Conservation (phyloP, 1,140 invertebrate genomes). For the Trichonephila clavata region DNA sequence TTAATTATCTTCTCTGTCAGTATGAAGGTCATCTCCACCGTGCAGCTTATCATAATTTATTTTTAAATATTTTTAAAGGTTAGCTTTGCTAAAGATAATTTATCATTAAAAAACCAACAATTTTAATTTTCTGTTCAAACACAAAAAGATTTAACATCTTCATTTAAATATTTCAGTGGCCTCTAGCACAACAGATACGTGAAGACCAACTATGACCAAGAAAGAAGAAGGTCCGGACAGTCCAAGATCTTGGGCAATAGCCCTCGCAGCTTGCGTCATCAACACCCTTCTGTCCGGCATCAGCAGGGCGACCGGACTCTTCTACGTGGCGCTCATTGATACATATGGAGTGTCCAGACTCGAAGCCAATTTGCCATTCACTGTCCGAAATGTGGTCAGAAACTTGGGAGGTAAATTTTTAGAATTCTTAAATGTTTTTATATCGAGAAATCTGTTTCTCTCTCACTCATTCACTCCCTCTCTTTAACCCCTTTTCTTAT, state of each 20-base stretch:
- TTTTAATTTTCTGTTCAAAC: no score
- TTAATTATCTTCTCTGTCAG: no score
- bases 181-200: no score
- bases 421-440: neutral
- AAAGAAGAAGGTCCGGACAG: slow-evolving; percentile 47
- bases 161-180: neutral
- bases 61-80: no score
- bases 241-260: slow-evolving; percentile 45
- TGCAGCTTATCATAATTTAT: no score
- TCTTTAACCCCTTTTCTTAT: no score
- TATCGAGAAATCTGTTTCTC: no score
- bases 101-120: no score
- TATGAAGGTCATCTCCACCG: no score
- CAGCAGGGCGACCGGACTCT: slow-evolving; percentile 62
- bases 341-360: slow-evolving; percentile 59
- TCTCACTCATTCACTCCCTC: no score
- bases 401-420: slow-evolving; percentile 45
- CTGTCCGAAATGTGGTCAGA: slow-evolving; percentile 51
- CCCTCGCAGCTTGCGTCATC: slow-evolving; percentile 59
- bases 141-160: no score
- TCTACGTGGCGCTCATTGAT: slow-evolving; percentile 64
- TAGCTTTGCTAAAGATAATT: no score
- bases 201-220: neutral
- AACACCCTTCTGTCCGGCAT: slow-evolving; percentile 62
- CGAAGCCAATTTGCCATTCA: slow-evolving; percentile 65